A percentile compares a stretch with the other conserved stretches of the same genome.
These are phyloP conservation scores for Diploscapter pachys DNA, from an alignment of 1,140 invertebrate genomes.

Conservation along the genomic window DNA sequence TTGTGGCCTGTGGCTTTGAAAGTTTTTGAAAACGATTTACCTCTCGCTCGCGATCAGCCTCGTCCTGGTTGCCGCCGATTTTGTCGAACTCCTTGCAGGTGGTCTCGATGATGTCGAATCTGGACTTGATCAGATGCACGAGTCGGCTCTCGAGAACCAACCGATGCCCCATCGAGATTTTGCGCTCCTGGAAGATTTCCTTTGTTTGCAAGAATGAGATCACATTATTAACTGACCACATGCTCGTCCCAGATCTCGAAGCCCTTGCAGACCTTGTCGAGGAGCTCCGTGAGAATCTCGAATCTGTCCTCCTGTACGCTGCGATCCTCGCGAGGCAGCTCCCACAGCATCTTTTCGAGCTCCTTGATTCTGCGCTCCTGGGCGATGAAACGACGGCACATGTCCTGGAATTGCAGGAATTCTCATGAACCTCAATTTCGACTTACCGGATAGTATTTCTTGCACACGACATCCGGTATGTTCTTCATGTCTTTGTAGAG, in stretches of 20 bases:
- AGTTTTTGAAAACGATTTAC: not conserved
- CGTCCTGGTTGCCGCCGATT: constrained; percentile 33
- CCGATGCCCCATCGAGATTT: constrained; percentile 44
- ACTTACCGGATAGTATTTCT: constrained; percentile 26
- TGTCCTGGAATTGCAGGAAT: constrained; percentile 29
- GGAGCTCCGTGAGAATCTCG: constrained; percentile 46
- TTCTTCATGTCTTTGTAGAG: constrained; percentile 39
- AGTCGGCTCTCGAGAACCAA: constrained; percentile 45
- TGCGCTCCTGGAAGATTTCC: constrained; percentile 32
- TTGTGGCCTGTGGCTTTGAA: too few relatives aligned
- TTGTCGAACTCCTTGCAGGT: constrained; percentile 43
- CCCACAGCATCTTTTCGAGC: constrained; percentile 35
- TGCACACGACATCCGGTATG: constrained; percentile 9
- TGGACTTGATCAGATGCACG: constrained; percentile 33
- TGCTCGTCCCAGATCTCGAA: constrained; percentile 53
- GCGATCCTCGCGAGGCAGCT: constrained; percentile 39
- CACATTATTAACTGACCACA: constrained; percentile 17
- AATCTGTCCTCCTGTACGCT: constrained; percentile 51
- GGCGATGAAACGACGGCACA: constrained; percentile 40
- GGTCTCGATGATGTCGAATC: constrained; percentile 45
- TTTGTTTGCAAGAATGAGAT: not conserved
- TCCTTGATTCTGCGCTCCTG: constrained; percentile 42
- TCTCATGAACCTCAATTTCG: too few relatives aligned
- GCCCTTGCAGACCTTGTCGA: constrained; percentile 48
- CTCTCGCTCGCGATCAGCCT: constrained; percentile 40